phyloP scores from a whole-genome alignment of 1,140 invertebrate species.

The Portunus trituberculatus region DNA sequence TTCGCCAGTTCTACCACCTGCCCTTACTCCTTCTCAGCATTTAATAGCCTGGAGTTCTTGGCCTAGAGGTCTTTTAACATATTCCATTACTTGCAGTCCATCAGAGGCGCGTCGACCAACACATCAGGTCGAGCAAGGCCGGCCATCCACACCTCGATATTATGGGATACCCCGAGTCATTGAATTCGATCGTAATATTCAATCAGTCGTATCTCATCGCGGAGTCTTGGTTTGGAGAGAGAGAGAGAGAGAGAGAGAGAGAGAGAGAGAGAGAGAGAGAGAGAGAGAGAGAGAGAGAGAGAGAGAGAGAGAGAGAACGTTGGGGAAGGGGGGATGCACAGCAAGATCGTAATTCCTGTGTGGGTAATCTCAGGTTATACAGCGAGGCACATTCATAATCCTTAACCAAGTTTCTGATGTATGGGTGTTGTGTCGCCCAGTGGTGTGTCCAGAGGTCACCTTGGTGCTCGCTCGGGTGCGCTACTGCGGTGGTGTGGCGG shows the following conservation, averaged over 20 bases:
- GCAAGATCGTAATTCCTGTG: constrained; percentile 2
- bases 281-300: background rate
- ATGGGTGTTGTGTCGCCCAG: background rate
- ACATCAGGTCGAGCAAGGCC: constrained; percentile 24
- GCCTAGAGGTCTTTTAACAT: constrained; percentile 46
- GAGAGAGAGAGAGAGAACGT: background rate
- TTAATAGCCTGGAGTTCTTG: background rate
- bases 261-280: background rate
- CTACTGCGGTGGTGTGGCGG: background rate
- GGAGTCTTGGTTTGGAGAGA: background rate
- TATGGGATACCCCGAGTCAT: constrained; percentile 26
- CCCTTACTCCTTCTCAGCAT: background rate
- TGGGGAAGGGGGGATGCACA: background rate
- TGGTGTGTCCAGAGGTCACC: constrained; percentile 8
- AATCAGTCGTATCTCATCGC: constrained; percentile 16
- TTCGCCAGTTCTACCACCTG: background rate
- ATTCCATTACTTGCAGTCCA: constrained; percentile 58
- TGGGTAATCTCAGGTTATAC: constrained; percentile 21
- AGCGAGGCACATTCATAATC: constrained; percentile 2
- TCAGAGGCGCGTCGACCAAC: constrained; percentile 50
- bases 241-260: too few species aligned
- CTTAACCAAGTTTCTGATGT: constrained; percentile 22
- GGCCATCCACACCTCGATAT: constrained; percentile 17
- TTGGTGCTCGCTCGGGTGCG: background rate
- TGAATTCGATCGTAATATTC: background rate